Evolutionary conservation across 2,797 vertebrate genomes (phyloP).

Genomic region (Oceanodroma leucorhoa): DNA sequence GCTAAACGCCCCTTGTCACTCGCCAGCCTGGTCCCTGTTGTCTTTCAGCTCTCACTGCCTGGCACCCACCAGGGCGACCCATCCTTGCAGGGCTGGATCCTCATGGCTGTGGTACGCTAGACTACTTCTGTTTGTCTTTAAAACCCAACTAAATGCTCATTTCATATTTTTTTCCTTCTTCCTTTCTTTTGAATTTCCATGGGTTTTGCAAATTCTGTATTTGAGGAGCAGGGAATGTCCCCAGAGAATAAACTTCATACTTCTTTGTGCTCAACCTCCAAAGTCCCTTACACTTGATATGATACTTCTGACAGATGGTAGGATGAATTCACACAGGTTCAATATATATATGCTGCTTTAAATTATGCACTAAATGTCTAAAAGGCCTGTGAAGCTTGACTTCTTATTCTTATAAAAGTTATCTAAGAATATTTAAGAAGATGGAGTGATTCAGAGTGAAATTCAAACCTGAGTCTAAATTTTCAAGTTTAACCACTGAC

Average conservation of each 20-base stretch:
- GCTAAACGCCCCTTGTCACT: neutral
- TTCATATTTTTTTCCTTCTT: neutral
- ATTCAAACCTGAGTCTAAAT: neutral
- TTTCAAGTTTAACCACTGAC: neutral
- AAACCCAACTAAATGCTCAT: neutral
- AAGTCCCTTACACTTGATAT: neutral
- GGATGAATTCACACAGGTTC: neutral
- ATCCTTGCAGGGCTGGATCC: neutral
- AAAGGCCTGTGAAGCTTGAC: neutral
- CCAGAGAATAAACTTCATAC: neutral
- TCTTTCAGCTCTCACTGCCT: neutral
- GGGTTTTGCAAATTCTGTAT: neutral
- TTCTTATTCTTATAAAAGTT: neutral
- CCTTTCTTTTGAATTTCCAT: neutral
- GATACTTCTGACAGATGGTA: neutral
- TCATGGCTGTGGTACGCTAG: neutral
- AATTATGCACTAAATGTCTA: neutral
- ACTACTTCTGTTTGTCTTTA: neutral
- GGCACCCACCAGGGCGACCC: neutral
- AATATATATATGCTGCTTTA: neutral
- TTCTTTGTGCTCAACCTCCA: neutral
- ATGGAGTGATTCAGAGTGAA: neutral
- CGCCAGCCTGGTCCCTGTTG: neutral
- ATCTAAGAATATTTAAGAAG: neutral
- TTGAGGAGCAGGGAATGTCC: neutral